Percentiles rank a stretch among this genome's conserved stretches.
Evolutionary conservation across 2,888 invertebrate genomes (phyloP).

Genomic region (Amphipoea lucens): DNA sequence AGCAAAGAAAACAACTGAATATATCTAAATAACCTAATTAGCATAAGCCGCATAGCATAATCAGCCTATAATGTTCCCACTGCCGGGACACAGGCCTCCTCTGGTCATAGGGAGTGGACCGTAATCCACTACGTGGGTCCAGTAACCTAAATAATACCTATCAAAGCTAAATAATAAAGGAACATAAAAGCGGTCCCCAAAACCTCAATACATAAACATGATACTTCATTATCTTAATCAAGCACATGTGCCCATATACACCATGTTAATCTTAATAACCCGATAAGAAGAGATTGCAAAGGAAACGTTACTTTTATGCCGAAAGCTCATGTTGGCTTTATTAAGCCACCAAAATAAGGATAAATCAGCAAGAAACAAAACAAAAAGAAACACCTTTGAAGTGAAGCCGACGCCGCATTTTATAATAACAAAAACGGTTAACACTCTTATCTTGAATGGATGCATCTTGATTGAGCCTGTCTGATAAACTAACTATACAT

Average conservation of each 20-base stretch:
- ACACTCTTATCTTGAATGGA: constrained; percentile 50
- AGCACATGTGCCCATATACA: background rate
- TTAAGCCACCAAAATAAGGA: constrained; percentile 24
- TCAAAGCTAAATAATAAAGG: constrained; percentile 4
- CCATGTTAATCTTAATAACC: constrained; percentile 23
- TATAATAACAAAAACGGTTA: constrained; percentile 45
- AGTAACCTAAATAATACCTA: background rate
- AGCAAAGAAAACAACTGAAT: constrained; percentile 19
- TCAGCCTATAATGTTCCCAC: background rate
- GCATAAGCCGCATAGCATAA: background rate
- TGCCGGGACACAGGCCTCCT: background rate
- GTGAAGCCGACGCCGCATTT: constrained; percentile 18
- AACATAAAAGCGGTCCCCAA: constrained; percentile 13
- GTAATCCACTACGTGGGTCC: background rate
- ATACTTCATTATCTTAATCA: constrained; percentile 41
- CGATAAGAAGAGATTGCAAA: constrained; percentile 24
- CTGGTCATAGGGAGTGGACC: background rate
- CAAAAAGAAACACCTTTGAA: constrained; percentile 7
- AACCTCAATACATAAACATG: constrained; percentile 35
- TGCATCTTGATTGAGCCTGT: constrained; percentile 53
- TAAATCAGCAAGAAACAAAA: constrained; percentile 25
- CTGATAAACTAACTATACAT: constrained; percentile 48
- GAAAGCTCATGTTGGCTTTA: constrained; percentile 25
- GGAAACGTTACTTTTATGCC: constrained; percentile 30
- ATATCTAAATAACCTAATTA: constrained; percentile 33